Percentiles rank a stretch among this genome's conserved stretches.
These are phyloP conservation scores for Metallyticus violacea DNA, from an alignment of 2,888 invertebrate genomes.

Conservation along the genomic window DNA sequence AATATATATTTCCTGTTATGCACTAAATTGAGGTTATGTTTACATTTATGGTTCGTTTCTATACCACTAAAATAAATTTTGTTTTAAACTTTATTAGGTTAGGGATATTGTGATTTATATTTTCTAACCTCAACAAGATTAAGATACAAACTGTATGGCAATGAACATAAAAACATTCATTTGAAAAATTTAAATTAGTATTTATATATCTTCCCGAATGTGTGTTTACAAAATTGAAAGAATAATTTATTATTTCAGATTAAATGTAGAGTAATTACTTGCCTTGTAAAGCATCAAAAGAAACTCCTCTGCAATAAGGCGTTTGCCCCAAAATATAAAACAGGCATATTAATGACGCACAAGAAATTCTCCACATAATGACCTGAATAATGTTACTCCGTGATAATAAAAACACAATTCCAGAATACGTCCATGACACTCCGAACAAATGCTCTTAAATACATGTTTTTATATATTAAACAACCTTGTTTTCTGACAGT, in stretches of 20 bases:
- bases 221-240: no score
- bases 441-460: background rate
- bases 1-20: background rate
- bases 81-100: no score
- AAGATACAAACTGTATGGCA: background rate
- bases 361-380: background rate
- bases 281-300: background rate
- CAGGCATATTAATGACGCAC: background rate
- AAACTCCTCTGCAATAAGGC: background rate
- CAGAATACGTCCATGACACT: background rate
- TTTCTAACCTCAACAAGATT: background rate
- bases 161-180: background rate
- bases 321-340: background rate
- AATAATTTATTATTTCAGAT: background rate
- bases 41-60: background rate
- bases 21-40: background rate
- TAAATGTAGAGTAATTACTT: background rate
- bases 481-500: background rate
- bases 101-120: no score
- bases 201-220: no score
- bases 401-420: background rate
- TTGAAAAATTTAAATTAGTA: no score
- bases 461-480: background rate
- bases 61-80: no score
- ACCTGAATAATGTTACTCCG: background rate